Conservation (phyloP, 2,797 vertebrate genomes). For the Labroides dimidiatus region DNA sequence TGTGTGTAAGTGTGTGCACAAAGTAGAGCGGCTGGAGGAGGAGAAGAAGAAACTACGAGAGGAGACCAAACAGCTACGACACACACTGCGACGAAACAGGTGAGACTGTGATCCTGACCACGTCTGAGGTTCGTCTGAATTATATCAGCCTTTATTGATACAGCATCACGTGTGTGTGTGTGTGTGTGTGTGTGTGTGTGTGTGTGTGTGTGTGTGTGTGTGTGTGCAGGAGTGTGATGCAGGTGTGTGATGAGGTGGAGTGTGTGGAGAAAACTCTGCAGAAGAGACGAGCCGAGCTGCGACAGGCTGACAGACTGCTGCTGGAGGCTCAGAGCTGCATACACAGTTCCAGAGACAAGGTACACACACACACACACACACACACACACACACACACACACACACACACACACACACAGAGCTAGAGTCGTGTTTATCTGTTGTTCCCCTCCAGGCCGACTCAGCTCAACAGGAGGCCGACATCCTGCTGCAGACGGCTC, state of each 20-base stretch:
- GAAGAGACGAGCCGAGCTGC: slow-evolving; percentile 88
- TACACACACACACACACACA: slow-evolving; percentile 57
- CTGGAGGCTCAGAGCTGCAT: slow-evolving; percentile 87
- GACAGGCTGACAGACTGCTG: slow-evolving; percentile 88
- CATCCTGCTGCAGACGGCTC: slow-evolving; percentile 3
- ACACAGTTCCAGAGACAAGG: slow-evolving; percentile 80
- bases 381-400: slow-evolving; percentile 39
- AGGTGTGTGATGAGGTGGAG: slow-evolving; percentile 83
- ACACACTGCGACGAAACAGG: slow-evolving; percentile 41
- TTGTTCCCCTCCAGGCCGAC: slow-evolving; percentile 21
- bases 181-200: no score
- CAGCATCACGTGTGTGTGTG: no score
- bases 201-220: not conserved
- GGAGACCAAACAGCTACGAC: slow-evolving; percentile 35
- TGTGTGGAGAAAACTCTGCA: slow-evolving; percentile 90
- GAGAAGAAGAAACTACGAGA: slow-evolving; percentile 41
- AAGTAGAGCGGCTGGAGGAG: slow-evolving; percentile 16
- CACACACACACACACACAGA: no score
- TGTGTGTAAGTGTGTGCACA: slow-evolving; percentile 33
- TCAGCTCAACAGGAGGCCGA: slow-evolving; percentile 23
- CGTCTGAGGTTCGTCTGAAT: no score
- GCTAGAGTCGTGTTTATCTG: no score
- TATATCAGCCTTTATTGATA: no score
- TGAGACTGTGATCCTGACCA: slow-evolving; percentile 11
- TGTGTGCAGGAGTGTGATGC: slow-evolving; percentile 34